These are phyloP conservation scores for Paratilapia polleni DNA, from an alignment of 2,113 vertebrate species.

Conservation along the genomic window DNA sequence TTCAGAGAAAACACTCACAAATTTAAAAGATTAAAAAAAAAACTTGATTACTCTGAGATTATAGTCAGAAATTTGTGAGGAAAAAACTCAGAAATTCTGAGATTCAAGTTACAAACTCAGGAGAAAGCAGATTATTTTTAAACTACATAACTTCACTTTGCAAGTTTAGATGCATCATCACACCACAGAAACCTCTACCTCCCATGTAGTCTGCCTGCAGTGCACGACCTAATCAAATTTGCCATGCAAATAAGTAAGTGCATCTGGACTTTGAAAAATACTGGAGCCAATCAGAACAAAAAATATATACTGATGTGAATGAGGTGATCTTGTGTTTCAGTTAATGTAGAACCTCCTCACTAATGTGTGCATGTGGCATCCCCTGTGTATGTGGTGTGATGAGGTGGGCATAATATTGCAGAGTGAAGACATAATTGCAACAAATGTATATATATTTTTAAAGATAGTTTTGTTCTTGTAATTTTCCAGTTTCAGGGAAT, in stretches of 20 bases:
- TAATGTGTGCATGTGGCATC: neutral
- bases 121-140: neutral
- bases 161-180: neutral
- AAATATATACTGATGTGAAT: neutral
- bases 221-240: neutral
- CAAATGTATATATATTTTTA: neutral
- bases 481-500: neutral
- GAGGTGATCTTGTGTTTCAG: accelerated
- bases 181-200: neutral
- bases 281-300: neutral
- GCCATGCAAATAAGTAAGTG: neutral
- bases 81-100: neutral
- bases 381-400: neutral
- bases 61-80: too few relatives aligned
- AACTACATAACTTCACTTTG: neutral
- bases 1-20: too few relatives aligned
- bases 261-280: neutral
- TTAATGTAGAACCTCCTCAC: neutral
- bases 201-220: neutral
- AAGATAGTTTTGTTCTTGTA: neutral
- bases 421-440: neutral
- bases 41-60: too few relatives aligned
- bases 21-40: too few relatives aligned
- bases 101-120: neutral
- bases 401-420: neutral